A percentile compares a stretch with the other conserved stretches of the same genome.
These are phyloP conservation scores for Centropyge bicolor DNA, from an alignment of 2,797 vertebrate genomes.

Conservation along the genomic window DNA sequence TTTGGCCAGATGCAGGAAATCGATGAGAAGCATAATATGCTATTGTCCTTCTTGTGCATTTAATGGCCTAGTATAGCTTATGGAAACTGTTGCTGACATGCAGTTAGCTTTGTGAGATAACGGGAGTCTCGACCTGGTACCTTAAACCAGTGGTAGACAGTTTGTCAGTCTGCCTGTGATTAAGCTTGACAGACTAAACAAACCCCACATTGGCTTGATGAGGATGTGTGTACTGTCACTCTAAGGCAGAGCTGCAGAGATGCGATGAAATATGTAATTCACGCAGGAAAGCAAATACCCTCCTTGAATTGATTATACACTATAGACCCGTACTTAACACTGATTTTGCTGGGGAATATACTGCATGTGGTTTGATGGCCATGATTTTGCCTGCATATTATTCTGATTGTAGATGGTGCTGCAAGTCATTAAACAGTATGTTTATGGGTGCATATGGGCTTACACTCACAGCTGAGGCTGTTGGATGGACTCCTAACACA, in stretches of 20 bases:
- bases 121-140: slow-evolving; percentile 11
- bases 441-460: slow-evolving; percentile 63
- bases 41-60: slow-evolving; percentile 37
- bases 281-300: neutral
- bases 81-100: slow-evolving; percentile 20
- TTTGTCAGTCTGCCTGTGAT: slow-evolving; percentile 34
- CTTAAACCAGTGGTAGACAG: slow-evolving; percentile 18
- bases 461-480: slow-evolving; percentile 58
- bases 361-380: slow-evolving; percentile 11
- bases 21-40: slow-evolving; percentile 47
- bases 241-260: neutral
- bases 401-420: slow-evolving; percentile 34
- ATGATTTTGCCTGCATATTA: slow-evolving; percentile 31
- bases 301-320: neutral
- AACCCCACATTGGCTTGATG: slow-evolving; percentile 11
- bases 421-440: slow-evolving; percentile 33
- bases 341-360: slow-evolving; percentile 2
- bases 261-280: slow-evolving; percentile 19
- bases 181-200: slow-evolving; percentile 25
- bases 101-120: slow-evolving; percentile 21
- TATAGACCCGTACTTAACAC: neutral
- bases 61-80: slow-evolving; percentile 22
- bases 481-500: slow-evolving; percentile 56
- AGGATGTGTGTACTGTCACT: slow-evolving; percentile 10
- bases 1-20: slow-evolving; percentile 56